A percentile compares a stretch with the other conserved stretches of the same genome.
Conservation (phyloP, 1,140 invertebrate genomes). For the Epicauta chinensis region DNA sequence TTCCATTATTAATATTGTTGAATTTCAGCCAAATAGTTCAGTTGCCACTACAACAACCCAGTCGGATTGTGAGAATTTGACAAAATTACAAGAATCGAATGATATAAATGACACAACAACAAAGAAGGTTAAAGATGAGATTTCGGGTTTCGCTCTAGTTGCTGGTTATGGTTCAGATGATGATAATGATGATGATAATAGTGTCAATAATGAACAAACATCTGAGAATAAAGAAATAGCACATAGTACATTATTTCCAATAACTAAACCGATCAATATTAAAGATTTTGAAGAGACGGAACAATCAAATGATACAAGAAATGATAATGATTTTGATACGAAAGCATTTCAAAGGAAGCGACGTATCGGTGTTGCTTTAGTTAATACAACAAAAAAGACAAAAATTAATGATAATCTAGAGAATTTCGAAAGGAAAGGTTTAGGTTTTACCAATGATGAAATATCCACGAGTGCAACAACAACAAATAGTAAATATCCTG, state of each 20-base stretch:
- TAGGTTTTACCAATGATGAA: constrained; percentile 41
- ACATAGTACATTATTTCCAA: constrained; percentile 44
- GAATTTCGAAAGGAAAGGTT: constrained; percentile 24
- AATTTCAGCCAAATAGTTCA: constrained; percentile 7
- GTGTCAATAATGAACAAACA: too few species aligned
- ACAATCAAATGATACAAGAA: constrained; percentile 18
- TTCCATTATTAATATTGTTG: neutral
- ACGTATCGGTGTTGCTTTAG: constrained; percentile 35
- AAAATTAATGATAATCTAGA: constrained; percentile 14
- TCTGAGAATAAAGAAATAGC: neutral
- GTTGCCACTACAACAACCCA: too few species aligned
- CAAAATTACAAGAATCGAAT: too few species aligned
- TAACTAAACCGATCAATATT: constrained; percentile 36
- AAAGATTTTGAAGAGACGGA: constrained; percentile 27
- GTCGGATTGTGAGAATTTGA: too few species aligned
- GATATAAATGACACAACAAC: constrained; percentile 14
- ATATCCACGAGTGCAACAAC: constrained; percentile 30
- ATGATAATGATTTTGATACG: constrained; percentile 30
- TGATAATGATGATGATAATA: constrained; percentile 42
- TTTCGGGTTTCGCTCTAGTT: constrained; percentile 47
- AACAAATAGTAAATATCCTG: constrained; percentile 26
- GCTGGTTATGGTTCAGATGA: constrained; percentile 52
- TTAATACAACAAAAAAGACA: constrained; percentile 27
- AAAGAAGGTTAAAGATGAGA: constrained; percentile 8
- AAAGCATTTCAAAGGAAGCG: constrained; percentile 41